Percentiles rank a stretch among this genome's conserved stretches.
These are phyloP conservation scores for Octopus bimaculoides DNA, from an alignment of 1,140 invertebrate genomes.

Conservation along the genomic window DNA sequence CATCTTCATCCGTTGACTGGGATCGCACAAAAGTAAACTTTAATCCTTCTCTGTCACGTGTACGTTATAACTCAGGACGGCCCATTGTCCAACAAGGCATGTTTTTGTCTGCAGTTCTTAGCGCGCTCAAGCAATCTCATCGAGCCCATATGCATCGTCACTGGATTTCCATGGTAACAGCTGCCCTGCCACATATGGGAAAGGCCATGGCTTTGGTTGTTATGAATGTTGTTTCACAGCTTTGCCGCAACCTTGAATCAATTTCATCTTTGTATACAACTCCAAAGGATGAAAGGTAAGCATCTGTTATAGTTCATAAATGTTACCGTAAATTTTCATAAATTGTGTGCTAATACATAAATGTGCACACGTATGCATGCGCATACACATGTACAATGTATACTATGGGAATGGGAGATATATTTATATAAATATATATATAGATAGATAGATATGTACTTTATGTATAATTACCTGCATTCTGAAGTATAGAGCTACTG, in stretches of 20 bases:
- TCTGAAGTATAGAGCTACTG: no score
- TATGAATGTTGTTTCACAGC: slow-evolving; percentile 75
- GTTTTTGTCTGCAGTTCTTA: slow-evolving; percentile 79
- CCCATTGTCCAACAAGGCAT: slow-evolving; percentile 69
- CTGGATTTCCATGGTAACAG: slow-evolving; percentile 78
- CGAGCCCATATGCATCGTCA: slow-evolving; percentile 68
- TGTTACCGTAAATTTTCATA: not conserved
- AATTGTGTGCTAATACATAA: not conserved
- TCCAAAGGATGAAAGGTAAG: slow-evolving; percentile 26
- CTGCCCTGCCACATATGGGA: slow-evolving; percentile 73
- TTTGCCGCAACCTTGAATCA: slow-evolving; percentile 80
- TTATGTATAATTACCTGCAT: no score
- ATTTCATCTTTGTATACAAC: slow-evolving; percentile 49
- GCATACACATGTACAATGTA: no score
- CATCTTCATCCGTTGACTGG: slow-evolving; percentile 26
- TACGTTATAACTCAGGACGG: slow-evolving; percentile 34
- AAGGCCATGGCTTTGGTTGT: slow-evolving; percentile 73
- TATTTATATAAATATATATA: no score
- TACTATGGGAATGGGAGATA: no score
- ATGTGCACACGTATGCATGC: no score
- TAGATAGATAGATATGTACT: no score
- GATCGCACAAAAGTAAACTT: slow-evolving; percentile 41
- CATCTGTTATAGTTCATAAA: not conserved
- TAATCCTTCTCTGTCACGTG: slow-evolving; percentile 30
- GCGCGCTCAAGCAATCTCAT: slow-evolving; percentile 66